Evolutionary conservation across 1,140 invertebrate species (phyloP).

Genomic region (Schlechtendalia chinensis): DNA sequence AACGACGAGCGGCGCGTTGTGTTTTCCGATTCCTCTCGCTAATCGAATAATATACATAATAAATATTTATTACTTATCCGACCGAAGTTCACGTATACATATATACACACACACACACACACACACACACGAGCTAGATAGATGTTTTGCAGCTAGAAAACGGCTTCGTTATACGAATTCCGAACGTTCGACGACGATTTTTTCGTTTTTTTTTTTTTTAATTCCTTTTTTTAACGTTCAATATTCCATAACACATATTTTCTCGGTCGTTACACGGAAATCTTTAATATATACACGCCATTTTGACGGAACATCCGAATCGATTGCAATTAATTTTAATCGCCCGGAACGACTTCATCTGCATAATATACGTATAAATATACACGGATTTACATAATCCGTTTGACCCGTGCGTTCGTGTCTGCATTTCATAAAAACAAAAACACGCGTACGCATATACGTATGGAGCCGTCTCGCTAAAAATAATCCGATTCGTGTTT

Average conservation of each 20-base stretch:
- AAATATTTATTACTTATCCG: too few species aligned
- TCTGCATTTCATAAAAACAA: too few species aligned
- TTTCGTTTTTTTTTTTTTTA: too few species aligned
- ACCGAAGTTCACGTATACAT: too few species aligned
- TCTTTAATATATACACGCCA: background rate
- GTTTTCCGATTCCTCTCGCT: too few species aligned
- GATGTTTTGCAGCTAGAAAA: background rate
- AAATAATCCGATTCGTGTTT: too few species aligned
- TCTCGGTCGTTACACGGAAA: background rate
- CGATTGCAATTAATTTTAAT: constrained; percentile 19
- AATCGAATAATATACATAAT: background rate
- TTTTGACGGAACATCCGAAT: background rate
- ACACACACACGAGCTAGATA: background rate
- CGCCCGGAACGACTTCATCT: background rate
- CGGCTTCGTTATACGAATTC: background rate
- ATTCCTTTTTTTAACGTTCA: too few species aligned
- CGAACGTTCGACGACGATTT: background rate
- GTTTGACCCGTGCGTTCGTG: background rate
- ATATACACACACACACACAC: background rate
- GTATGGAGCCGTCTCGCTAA: too few species aligned
- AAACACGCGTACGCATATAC: too few species aligned
- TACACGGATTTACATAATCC: constrained; percentile 3
- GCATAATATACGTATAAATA: background rate
- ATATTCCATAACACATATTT: background rate
- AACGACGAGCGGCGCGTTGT: too few species aligned